phyloP scores from a whole-genome alignment of 2,797 vertebrate species.

The Perodicticus potto region DNA sequence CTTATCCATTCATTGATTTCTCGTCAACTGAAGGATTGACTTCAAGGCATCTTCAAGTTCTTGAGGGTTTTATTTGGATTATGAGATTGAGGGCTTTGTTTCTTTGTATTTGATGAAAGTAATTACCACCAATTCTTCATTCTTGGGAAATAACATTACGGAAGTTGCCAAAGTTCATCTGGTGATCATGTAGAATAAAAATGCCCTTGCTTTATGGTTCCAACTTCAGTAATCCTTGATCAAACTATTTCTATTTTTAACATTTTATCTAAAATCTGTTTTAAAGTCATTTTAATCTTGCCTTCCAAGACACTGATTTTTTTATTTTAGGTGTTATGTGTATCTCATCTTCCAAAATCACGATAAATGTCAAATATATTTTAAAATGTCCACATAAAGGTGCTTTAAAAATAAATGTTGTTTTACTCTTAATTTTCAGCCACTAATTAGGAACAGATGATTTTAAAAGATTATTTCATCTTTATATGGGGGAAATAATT shows the following conservation, averaged over 20 bases:
- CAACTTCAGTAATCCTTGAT: conserved; percentile 7
- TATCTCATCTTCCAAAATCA: conserved; percentile 44
- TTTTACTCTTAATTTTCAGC: neutral
- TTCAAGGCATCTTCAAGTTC: conserved; percentile 77
- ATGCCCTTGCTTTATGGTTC: neutral
- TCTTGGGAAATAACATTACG: conserved; percentile 1
- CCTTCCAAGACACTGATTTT: neutral
- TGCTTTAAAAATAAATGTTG: conserved; percentile 12
- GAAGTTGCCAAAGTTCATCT: conserved; percentile 63
- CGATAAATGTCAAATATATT: conserved; percentile 39
- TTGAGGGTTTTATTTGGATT: conserved; percentile 77
- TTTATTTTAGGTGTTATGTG: conserved; percentile 57
- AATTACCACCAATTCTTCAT: conserved; percentile 32
- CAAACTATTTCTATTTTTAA: conserved; percentile 61
- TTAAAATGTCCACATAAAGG: conserved; percentile 41
- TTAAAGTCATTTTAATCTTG: conserved; percentile 60
- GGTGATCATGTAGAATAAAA: conserved; percentile 1
- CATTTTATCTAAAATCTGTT: conserved; percentile 34
- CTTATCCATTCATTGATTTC: conserved; percentile 75
- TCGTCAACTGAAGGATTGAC: conserved; percentile 77
- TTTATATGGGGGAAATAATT: neutral
- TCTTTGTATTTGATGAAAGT: conserved; percentile 78
- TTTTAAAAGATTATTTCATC: conserved; percentile 54
- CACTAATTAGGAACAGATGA: conserved; percentile 50
- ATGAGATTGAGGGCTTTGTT: conserved; percentile 72